Base-by-base conservation (phyloP, 2,797 vertebrate genomes). In the Nothura maculosa region DNA sequence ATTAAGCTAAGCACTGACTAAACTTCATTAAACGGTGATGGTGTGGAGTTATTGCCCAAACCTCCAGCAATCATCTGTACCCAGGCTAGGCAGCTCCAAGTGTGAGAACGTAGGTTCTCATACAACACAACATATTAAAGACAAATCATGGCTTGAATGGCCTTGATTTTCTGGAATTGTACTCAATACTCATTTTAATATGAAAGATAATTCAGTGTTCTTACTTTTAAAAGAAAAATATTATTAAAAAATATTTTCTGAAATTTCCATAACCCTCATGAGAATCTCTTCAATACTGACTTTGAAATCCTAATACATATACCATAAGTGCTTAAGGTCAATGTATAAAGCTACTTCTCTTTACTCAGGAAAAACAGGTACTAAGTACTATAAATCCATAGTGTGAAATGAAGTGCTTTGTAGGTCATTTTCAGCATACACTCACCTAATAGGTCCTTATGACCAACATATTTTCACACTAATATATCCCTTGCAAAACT, bases 341-440 rank as follows among this genome's bases (percentile, higher is more conserved):
- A 21, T 47, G 63, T 24, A 8, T 45, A 20, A 34, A 12, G 14
- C 19, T 77, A 27, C 60, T 48, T 47, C 60, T 48, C 88, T 85
- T 63, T 15, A 40, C 22, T 18, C 21, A n/a, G 70, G 63, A 92
- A 92, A 90, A 93, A 32, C 66, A 85, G 15, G 38, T 55, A 73
- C 14, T 54, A 75, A 93, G 72, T 55, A 87, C 17, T 92, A 50
- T 19, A 42, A 52, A 70, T 27, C 66, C 63, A 45, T 48, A 69
- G 66, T 27, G 50, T 78, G 81, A 92, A 89, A 86, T 84, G 67
- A 84, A 87, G 81, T 81, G 74, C 76, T 94, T 69, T 76, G 40
- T 92, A 85, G 87, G 70, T 84, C 25, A 76, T 67, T 81, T 45
- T 77, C 57, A 64, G 48, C 48, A 54, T 50, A 57, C 28, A n/a